phyloP scores from a whole-genome alignment of 1,140 invertebrate species.

The Octopus sinensis region DNA sequence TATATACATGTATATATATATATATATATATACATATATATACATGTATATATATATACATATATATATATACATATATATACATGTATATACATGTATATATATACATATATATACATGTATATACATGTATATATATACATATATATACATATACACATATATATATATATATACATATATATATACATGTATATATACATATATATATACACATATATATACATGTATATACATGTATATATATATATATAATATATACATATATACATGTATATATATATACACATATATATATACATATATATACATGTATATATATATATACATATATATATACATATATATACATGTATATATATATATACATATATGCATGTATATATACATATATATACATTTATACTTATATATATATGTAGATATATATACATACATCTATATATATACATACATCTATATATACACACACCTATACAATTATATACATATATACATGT shows the following conservation, averaged over 20 bases:
- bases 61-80: background rate
- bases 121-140: background rate
- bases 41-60: background rate
- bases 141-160: background rate
- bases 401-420: background rate
- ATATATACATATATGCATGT: background rate
- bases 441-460: background rate
- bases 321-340: background rate
- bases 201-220: background rate
- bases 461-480: background rate
- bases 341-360: background rate
- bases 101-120: background rate
- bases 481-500: background rate
- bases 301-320: background rate
- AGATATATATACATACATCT: background rate
- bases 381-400: background rate
- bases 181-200: background rate
- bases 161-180: background rate
- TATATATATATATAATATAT: slow-evolving; percentile 16
- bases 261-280: slow-evolving; percentile 3
- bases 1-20: background rate
- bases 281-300: background rate
- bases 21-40: background rate
- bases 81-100: background rate
- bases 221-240: slow-evolving; percentile 4